Base-by-base conservation (phyloP, 1,140 invertebrate species). In the Scaptodrosophila lebanonensis region DNA sequence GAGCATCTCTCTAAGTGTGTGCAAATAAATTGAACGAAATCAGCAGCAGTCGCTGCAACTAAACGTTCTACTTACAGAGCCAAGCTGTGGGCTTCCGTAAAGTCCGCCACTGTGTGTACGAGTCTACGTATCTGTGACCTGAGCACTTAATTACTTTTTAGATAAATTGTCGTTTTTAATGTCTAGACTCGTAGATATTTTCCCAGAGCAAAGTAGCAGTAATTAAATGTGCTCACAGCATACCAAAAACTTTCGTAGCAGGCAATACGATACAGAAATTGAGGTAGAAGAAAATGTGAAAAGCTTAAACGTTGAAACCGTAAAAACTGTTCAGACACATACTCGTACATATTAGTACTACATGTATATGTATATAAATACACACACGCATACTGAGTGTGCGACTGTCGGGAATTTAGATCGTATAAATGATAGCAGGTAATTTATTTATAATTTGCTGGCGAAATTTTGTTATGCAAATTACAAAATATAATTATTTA, bases 91-190 rank as follows among this genome's bases (percentile, higher is more conserved):
- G 33, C n/a, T n/a, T n/a, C n/a, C 22, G 30, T 42, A 30, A n/a
- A 20, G 5, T 22, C 17, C 43, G 20, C 56, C 8, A 13, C 2
- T 16, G 20, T 39, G 17, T 17, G 22, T 20, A 5, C 17, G 18
- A 11, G 1, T 18, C 4, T 29, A 8, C n/a, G 2, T 38, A 18
- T 71, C 48, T 65, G 57, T 39, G 58, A 67, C 66, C 75, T 75
- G 69, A 82, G 75, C 75, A 70, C 75, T 82, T 82, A 82, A 82
- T 82, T 82, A 82, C 75, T 82, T 82, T 82, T 69, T 75, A 82
- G 75, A 82, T 82, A 82, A 82, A 82, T 82, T 82, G 75, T 82
- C 76, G 66, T 82, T 82, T 82, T 75, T 82, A 82, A 79, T 79
- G 75, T 82, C 75, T 82, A 75, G 75, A 82, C 75, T 66, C 52